Evolutionary conservation across 35 echinoderm and acorn worm species (phyloP).

Genomic region (Lytechinus pictus): DNA sequence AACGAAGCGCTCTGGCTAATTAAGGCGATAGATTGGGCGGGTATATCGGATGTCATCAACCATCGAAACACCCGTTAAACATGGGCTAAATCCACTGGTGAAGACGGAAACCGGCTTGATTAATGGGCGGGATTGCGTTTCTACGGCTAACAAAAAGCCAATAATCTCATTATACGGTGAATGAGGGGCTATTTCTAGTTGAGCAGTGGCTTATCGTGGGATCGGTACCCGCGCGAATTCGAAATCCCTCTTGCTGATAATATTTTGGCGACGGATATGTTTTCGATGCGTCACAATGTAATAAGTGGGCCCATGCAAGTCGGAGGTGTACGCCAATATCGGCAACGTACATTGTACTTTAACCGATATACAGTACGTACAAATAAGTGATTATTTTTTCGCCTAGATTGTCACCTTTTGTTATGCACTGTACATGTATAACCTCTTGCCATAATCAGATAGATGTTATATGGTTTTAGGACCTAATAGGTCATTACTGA

Average conservation of each 20-base stretch:
- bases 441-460: too few relatives aligned
- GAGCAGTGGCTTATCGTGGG: constrained; percentile 22
- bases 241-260: neutral
- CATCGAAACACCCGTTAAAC: constrained; percentile 47
- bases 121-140: constrained; percentile 55
- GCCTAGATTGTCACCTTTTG: too few relatives aligned
- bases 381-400: too few relatives aligned
- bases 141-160: constrained; percentile 55
- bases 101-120: constrained; percentile 45
- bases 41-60: constrained; percentile 50
- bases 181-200: neutral
- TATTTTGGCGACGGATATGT: constrained; percentile 44
- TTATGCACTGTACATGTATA: too few relatives aligned
- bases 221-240: neutral
- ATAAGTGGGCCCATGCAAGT: neutral
- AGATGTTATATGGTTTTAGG: too few relatives aligned
- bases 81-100: constrained; percentile 31
- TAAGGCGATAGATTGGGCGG: constrained; percentile 47
- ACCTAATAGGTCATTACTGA: too few relatives aligned
- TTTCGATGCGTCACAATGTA: neutral
- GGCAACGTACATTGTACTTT: neutral
- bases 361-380: neutral
- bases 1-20: constrained; percentile 42
- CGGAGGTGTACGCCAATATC: neutral
- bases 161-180: constrained; percentile 53